Evolutionary conservation across 2,888 invertebrate species (phyloP).

Genomic region (Epinotia bilunana): DNA sequence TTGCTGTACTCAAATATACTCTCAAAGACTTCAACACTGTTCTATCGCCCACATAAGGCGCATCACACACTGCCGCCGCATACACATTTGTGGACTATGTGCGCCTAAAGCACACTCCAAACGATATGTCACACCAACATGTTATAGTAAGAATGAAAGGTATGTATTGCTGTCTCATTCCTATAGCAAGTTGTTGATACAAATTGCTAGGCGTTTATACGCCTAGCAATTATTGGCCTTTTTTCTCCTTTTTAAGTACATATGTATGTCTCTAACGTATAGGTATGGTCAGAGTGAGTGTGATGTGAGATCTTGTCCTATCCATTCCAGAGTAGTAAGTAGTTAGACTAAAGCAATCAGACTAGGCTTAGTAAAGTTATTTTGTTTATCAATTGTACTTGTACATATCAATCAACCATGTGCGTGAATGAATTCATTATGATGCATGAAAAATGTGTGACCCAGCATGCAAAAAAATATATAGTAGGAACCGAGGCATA

Average conservation of each 20-base stretch:
- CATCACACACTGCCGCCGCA: no score
- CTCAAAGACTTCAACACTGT: neutral
- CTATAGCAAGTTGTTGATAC: no score
- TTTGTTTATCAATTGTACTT: conserved; percentile 7
- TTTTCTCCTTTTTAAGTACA: neutral
- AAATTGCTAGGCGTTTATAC: neutral
- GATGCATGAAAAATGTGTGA: neutral
- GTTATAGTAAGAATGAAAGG: no score
- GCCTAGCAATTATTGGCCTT: no score
- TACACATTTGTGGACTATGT: no score
- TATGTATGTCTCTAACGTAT: neutral
- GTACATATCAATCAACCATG: conserved; percentile 1
- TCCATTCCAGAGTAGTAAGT: conserved; percentile 64
- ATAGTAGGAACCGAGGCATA: no score
- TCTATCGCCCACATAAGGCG: neutral
- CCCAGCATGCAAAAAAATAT: no score
- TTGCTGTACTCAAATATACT: neutral
- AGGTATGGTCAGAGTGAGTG: neutral
- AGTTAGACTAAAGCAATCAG: conserved; percentile 55
- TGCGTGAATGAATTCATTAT: neutral
- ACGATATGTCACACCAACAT: no score
- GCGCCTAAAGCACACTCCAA: no score
- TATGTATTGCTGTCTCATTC: no score
- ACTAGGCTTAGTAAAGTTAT: conserved; percentile 19
- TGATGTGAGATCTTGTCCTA: conserved; percentile 25